Evolutionary conservation across 2,888 invertebrate genomes (phyloP), one percentile per base, ranked within the genome.

Genomic region (Heliconius ethilla): DNA sequence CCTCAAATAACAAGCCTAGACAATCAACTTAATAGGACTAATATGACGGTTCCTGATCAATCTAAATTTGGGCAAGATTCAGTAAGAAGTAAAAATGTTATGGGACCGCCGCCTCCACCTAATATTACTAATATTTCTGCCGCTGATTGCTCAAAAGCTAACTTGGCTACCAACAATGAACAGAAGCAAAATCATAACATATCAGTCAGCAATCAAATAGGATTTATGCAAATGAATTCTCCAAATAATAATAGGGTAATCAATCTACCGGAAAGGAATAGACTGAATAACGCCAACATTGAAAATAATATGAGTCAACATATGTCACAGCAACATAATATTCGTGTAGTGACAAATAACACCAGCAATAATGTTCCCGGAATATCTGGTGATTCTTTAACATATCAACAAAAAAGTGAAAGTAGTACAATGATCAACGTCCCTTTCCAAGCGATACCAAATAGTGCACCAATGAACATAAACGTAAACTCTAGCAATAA

Each of bases 401-500:
- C 89, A 18, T 94, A 92, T 85, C 94, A 94, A 84, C 94, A 92
- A 83, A 93, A 91, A 82, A 89, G 83, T 77, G 94, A 94, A 85
- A 91, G 85, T 75, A 91, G 91, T 40, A 95, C 94, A 33, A 94
- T 94, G 90, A 95, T 95, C 74, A 94, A 94, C 82, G 93, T 95
- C 51, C 94, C 95, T 0, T 94, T 94, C 86, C 94, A 94, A 86
- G 91, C 94, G 5, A 94, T 94, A 85, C 94, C 94, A 9, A 94
- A 94, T 80, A 95, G 93, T 82, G 94, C 94, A 66, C 94, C 94
- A 3, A 94, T 94, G 94, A 94, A 94, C 82, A 94, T 94, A 62
- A 94, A 94, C 79, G 94, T 94, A 0, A 94, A 94, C 82, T 95
- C 95, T 2, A 93, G 94, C 81, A 94, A 94, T 82, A 94, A 94